Conservation (phyloP, 2,113 vertebrate genomes). For the Capreolus pygargus region DNA sequence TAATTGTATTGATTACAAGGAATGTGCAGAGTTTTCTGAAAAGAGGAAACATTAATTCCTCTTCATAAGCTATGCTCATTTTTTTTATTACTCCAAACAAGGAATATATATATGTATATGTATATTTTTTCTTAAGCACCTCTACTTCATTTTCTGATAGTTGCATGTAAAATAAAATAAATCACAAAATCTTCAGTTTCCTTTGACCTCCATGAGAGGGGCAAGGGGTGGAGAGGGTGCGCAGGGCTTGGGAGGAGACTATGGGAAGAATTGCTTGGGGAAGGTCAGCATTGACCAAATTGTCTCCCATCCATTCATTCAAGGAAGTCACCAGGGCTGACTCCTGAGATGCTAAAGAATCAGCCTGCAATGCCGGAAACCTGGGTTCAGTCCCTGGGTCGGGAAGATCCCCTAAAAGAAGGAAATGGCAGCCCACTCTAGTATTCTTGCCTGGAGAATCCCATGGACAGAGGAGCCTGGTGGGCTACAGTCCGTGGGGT, state of each 20-base stretch:
- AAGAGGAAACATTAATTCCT: conserved; percentile 68
- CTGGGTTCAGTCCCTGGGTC: neutral
- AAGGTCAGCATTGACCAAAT: neutral
- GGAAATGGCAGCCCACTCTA: neutral
- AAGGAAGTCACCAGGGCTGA: neutral
- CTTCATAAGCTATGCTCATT: conserved; percentile 62
- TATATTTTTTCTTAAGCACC: conserved; percentile 2
- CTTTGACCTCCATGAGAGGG: conserved; percentile 5
- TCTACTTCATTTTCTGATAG: conserved; percentile 62
- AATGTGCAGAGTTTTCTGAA: conserved; percentile 65
- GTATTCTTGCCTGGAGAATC: neutral
- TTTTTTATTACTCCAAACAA: conserved; percentile 36
- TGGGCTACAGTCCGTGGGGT: neutral
- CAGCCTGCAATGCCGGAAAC: neutral
- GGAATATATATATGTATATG: neutral
- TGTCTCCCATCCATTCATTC: neutral
- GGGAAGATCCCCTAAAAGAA: neutral
- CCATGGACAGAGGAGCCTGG: neutral
- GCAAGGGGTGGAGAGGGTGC: neutral
- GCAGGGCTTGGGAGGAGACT: neutral
- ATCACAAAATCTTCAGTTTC: conserved; percentile 46
- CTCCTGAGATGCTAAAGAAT: neutral
- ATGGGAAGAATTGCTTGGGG: neutral
- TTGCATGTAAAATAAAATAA: conserved; percentile 68
- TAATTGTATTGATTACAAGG: conserved; percentile 81